Percentiles rank a stretch among this genome's conserved stretches.
Evolutionary conservation across 2,797 vertebrate species (phyloP).

Genomic region (Calcarius lapponicus): DNA sequence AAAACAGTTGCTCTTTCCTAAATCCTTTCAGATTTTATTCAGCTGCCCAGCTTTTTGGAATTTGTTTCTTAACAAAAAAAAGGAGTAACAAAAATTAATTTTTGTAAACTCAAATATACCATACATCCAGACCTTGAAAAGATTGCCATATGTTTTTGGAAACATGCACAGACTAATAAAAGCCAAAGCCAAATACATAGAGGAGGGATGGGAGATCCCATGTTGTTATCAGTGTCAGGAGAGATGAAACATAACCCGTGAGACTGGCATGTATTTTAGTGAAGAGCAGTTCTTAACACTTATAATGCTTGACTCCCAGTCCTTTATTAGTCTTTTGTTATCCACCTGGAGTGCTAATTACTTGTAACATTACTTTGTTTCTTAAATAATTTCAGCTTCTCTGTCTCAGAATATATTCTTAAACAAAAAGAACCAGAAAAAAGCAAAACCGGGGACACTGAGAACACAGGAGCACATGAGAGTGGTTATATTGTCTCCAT

Average conservation of each 20-base stretch:
- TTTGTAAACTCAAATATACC: not conserved
- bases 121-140: not conserved
- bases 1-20: not conserved
- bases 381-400: not conserved
- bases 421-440: not conserved
- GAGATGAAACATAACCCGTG: not conserved
- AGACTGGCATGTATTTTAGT: not conserved
- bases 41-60: not conserved
- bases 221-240: not conserved
- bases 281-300: not conserved
- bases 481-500: not conserved
- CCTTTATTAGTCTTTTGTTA: slow-evolving; percentile 16
- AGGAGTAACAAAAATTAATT: not conserved
- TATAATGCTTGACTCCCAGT: not conserved
- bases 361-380: not conserved
- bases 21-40: not conserved
- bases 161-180: not conserved
- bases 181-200: not conserved
- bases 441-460: not conserved
- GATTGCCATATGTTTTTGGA: not conserved
- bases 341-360: not conserved
- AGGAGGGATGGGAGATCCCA: not conserved
- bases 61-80: not conserved
- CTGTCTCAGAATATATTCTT: not conserved
- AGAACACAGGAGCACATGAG: not conserved